Percentiles rank a stretch among this genome's conserved stretches.
Conservation (phyloP, 2,113 vertebrate species). For the Psilopsiagon aymara region DNA sequence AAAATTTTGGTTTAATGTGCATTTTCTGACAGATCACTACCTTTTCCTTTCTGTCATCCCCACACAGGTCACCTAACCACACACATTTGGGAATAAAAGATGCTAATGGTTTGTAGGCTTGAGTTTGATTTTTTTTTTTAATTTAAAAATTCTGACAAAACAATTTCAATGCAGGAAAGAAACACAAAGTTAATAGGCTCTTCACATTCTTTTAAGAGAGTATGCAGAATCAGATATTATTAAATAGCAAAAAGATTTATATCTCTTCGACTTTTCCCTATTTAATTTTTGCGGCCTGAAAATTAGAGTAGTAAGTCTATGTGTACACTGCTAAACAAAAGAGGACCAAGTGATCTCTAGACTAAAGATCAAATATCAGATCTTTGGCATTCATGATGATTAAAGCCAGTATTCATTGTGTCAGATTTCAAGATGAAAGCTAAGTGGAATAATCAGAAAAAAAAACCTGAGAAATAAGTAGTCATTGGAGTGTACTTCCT, state of each 20-base stretch:
- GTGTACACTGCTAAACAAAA: neutral
- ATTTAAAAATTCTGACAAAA: neutral
- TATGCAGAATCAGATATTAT: neutral
- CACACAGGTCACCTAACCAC: neutral
- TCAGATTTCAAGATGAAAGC: neutral
- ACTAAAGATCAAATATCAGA: neutral
- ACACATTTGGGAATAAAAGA: neutral
- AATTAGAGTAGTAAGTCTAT: neutral
- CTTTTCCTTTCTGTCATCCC: neutral
- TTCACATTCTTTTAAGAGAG: neutral
- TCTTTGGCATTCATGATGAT: neutral
- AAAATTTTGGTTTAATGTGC: neutral
- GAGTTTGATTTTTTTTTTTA: neutral
- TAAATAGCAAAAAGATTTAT: neutral
- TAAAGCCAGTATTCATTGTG: neutral
- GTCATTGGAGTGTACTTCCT: neutral
- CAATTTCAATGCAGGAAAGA: neutral
- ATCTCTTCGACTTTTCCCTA: neutral
- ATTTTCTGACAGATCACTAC: neutral
- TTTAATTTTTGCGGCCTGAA: neutral
- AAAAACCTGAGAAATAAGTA: neutral
- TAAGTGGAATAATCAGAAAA: neutral
- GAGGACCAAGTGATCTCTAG: neutral
- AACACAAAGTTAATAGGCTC: neutral
- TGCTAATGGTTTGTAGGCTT: accelerated